phyloP scores from a whole-genome alignment of 2,113 vertebrate species.

The Oryzias celebensis region DNA sequence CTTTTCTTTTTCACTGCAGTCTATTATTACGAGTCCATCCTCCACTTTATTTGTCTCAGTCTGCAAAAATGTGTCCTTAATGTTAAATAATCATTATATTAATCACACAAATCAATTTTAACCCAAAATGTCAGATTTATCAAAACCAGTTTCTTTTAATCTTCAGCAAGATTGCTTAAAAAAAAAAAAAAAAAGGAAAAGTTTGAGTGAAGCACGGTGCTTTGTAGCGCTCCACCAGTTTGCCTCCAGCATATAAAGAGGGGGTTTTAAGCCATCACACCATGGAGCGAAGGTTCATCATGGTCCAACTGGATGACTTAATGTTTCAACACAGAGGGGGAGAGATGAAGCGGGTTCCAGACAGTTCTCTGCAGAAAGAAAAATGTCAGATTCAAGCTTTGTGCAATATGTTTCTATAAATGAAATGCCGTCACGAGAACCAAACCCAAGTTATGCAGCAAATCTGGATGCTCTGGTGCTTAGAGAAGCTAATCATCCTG shows the following conservation, averaged over 20 bases:
- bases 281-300: slow-evolving; percentile 1
- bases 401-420: too few species aligned
- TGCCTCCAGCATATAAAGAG: slow-evolving; percentile 50
- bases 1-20: not conserved
- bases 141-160: too few species aligned
- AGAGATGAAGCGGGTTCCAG: not conserved
- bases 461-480: too few species aligned
- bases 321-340: not conserved
- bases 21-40: not conserved
- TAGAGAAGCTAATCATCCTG: too few species aligned
- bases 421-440: too few species aligned
- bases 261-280: slow-evolving; percentile 27
- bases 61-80: not conserved
- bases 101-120: too few species aligned
- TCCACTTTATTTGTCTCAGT: not conserved
- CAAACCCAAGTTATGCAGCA: too few species aligned
- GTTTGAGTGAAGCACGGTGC: slow-evolving; percentile 1
- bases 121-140: too few species aligned
- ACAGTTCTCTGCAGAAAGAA: not conserved
- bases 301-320: slow-evolving; percentile 19
- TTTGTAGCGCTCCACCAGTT: slow-evolving; percentile 57
- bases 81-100: too few species aligned
- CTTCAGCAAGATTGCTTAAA: too few species aligned
- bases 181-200: too few species aligned
- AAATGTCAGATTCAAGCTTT: too few species aligned